Evolutionary conservation across 2,888 invertebrate genomes (phyloP), one percentile per base, ranked within the genome.

Genomic region (Conchocele bisecta): DNA sequence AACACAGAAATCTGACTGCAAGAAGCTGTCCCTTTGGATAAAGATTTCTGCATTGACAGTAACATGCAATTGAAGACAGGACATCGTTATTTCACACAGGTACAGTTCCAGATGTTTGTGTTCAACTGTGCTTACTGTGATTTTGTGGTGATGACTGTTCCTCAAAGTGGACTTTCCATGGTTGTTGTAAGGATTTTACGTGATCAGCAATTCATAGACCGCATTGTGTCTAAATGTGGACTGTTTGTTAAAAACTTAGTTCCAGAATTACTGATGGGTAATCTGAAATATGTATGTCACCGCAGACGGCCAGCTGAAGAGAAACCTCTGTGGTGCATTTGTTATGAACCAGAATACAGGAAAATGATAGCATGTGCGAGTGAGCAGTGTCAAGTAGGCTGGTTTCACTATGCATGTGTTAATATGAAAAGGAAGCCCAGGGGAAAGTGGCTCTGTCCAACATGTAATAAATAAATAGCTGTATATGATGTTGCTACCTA

Each of bases 51-150:
- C 33, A 15, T 65, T 3, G 50, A 71, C 28, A 9, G 13, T 29
- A 13, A 44, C 11, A 13, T 69, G 3, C 13, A 65, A 4, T 13
- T 68, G 17, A 65, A 66, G 15, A n/a, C 7, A 0, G 48, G 11
- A 20, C 60, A 60, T 24, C 7, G 28, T 3, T 71, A 66, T n/a
- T 70, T 44, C n/a, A 58, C 70, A 1, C 70, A 70, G 39, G 29
- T 70, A 6, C 70, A 64, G 17, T 33, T 63, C 17, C 64, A 70
- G 29, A 64, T 70, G 70, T 22, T n/a, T 22, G 44, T 70, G 11
- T 50, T 39, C 17, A 42, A 53, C 13, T 15, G 5, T 11, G 17
- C 1, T 1, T 69, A 20, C 1, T 39, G 35, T 35, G 70, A 70
- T 39, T 70, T 70, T 33, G 51, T 70, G 4, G 53, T 70, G 6